These are phyloP conservation scores for Allobates femoralis DNA, from an alignment of 2,797 vertebrate genomes.

Conservation along the genomic window DNA sequence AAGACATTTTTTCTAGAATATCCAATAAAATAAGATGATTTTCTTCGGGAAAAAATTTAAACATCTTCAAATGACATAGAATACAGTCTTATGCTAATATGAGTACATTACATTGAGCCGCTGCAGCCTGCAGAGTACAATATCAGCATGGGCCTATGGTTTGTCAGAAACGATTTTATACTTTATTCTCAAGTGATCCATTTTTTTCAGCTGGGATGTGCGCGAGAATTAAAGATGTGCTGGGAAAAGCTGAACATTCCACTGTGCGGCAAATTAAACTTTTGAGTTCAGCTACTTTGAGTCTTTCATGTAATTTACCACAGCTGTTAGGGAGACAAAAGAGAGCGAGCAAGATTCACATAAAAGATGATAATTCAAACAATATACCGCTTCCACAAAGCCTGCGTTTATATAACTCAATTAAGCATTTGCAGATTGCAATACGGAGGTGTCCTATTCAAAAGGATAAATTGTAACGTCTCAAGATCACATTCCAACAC, in stretches of 20 bases:
- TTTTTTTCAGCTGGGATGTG: conserved; percentile 41
- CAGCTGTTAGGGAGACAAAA: conserved; percentile 58
- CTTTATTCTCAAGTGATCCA: conserved; percentile 48
- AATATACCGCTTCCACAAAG: conserved; percentile 41
- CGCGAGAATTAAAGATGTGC: conserved; percentile 54
- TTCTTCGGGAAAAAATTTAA: conserved; percentile 12
- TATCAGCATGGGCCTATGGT: conserved; percentile 33
- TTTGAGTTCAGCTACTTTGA: conserved; percentile 49
- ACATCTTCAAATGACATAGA: conserved; percentile 19
- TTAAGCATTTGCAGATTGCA: conserved; percentile 45
- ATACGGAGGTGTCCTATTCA: conserved; percentile 30
- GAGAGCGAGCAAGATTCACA: conserved; percentile 33
- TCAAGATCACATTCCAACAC: conserved; percentile 14
- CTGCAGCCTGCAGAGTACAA: conserved; percentile 37
- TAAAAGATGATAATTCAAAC: conserved; percentile 54
- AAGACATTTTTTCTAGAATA: not conserved
- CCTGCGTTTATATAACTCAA: conserved; percentile 42
- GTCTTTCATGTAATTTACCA: conserved; percentile 55
- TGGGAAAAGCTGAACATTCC: conserved; percentile 49
- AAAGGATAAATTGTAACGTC: conserved; percentile 1
- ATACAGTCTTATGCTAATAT: conserved; percentile 42
- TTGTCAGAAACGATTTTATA: conserved; percentile 58
- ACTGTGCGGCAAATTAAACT: conserved; percentile 60
- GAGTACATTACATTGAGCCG: conserved; percentile 30
- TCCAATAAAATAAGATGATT: not conserved